Base-by-base conservation (phyloP, 23 tunicate genomes). In the Oikopleura albicans region DNA sequence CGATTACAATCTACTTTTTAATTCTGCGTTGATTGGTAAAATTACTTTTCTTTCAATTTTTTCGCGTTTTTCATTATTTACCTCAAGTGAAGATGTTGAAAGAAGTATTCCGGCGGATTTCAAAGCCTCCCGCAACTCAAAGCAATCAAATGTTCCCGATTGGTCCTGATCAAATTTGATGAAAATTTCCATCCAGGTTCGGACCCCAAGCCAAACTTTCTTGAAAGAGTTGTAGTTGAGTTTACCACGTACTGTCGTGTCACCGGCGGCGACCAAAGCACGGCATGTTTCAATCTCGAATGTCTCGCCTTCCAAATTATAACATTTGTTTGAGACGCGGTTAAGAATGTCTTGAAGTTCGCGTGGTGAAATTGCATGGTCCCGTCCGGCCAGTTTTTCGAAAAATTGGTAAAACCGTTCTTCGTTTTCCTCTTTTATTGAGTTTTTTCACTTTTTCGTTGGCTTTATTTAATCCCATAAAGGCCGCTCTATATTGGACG, bases 171-270 rank as follows among this genome's bases (percentile, higher is more conserved):
- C 99, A 85, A 85, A 90, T 34, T 85, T 39, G 40, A 88, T 88
- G 86, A 95, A 95, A 39, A 87, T 84, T 85, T 91, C 99, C 66
- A 95, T 91, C 99, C 99, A 95, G 85, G 88, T 90, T 41, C 99
- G 89, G 1, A 95, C 99, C 41, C 90, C 85, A 40, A 90, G 88
- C 99, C 99, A 95, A 83, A 95, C 84, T 33, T 41, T 85, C 83
- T 91, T 91, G 87, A 95, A 95, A 66, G 90, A 91, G 0, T 95
- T 86, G 39, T 95, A 95, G 66, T 91, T 90, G 28, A 95, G 85
- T 76, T 91, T 95, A 22, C 99, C 99, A 0, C 94, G 90, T n/a
- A n/a, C n/a, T n/a, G n/a, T n/a, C n/a, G n/a, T n/a, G n/a, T n/a
- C 63, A 8, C 16, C 63, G 22, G 63, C 12, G 16, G 63, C 63